Evolutionary conservation across 1,140 invertebrate species (phyloP), one percentile per base, ranked within the genome.

Genomic region (Macrocentrus cingulum): DNA sequence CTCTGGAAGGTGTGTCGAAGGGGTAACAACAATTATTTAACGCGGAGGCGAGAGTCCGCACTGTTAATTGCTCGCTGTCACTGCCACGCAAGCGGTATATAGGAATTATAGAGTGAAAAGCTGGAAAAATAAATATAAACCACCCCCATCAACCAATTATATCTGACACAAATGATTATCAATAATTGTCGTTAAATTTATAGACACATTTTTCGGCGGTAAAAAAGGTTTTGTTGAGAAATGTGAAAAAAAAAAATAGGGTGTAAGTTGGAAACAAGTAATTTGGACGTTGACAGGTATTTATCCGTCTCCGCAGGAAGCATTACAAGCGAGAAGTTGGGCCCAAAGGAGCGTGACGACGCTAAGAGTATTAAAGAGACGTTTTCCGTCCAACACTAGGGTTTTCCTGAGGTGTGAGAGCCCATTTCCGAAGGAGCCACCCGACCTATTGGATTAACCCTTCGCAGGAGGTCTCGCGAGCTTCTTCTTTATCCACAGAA

Each of bases 51-150:
- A 70, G 68, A 72, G 72, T 74, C 73, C 75, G 70, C 63, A 64
- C 74, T 71, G 76, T 79, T 79, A 80, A 79, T 80, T 80, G 75
- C 71, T 59, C 68, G 65, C 76, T 79, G 77, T 77, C 77, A 79
- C 68, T 65, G 74, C 55, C 77, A 80, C 66, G 70, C 74, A 71
- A n/a, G n/a, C n/a, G n/a, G n/a, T n/a, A n/a, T n/a, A n/a, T n/a
- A n/a, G n/a, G n/a, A n/a, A n/a, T n/a, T n/a, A n/a, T n/a, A n/a
- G n/a, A n/a, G n/a, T n/a, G n/a, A n/a, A n/a, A n/a, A n/a, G 2
- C 6, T 4, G 1, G 7, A 23, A 11, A 25, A 29, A 29, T 48
- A 19, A 44, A 44, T 44, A 18, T 2, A 18, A 29, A 29, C 25
- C 4, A 29, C 4, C 9, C 25, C 25, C 25, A 5, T 29, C 25